Evolutionary conservation across 2,113 vertebrate species (phyloP), one percentile per base, ranked within the genome.

Genomic region (Coptodon bakossiorum): DNA sequence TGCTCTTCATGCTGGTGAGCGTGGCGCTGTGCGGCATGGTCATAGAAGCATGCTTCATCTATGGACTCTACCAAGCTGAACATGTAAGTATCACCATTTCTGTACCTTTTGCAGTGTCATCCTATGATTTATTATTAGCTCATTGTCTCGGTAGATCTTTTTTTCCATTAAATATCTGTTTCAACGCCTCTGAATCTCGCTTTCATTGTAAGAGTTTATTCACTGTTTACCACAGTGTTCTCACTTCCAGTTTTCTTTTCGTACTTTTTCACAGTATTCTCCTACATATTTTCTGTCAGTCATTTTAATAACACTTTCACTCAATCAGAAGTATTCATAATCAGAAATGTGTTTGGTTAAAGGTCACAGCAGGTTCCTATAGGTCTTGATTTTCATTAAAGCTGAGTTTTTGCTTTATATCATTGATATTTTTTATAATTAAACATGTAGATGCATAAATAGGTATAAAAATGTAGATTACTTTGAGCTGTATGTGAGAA

Each of bases 31-130:
- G 56, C 0, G 96, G 94, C 14, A 84, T 97, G 84, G 83, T 80
- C 1, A 48, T 96, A 4, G 96, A 98, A 83, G 97, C 95, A 63
- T 97, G 94, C 91, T 96, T 97, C 80, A 95, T 98, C 92, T 96
- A 95, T 84, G 50, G 7, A 3, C 93, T 96, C 45, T 92, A 96
- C 84, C 34, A 56, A 1, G 1, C 11, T 5, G 7, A 81, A 11
- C 6, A 29, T 63, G 94, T 95, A 81, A 95, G 95, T 94, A 90
- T 54, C 14, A 43, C 13, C 38, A 9, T 40, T 71, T n/a, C 11
- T 50, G 4, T n/a, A 29, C 22, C 3, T 45, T 56, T n/a, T 2
- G 3, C n/a, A 43, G 3, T 36, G 12, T 48, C 17, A 45, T 48
- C 3, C 12, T 54, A 1, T 48, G 53, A 54, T 22, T 53, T 84